phyloP scores from a whole-genome alignment of 2,113 vertebrate genomes.

The Myrmecobius fasciatus region DNA sequence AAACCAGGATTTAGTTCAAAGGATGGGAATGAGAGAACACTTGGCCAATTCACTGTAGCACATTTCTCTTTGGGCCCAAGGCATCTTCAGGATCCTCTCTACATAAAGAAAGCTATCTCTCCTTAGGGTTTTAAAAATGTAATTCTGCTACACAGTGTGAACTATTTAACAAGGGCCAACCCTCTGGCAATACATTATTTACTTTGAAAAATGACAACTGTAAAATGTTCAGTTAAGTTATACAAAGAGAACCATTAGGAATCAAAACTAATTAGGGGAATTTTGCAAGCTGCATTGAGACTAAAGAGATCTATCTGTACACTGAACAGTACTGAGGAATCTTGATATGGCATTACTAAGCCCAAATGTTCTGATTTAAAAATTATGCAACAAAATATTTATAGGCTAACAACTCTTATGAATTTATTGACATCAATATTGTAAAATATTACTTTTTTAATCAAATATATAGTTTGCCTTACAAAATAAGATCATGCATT shows the following conservation, averaged over 20 bases:
- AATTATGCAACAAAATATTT: constrained; percentile 82
- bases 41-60: neutral
- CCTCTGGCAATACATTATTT: neutral
- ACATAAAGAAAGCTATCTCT: constrained; percentile 38
- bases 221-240: constrained; percentile 35
- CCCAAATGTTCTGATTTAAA: constrained; percentile 81
- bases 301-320: constrained; percentile 75
- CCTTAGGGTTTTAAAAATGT: constrained; percentile 9
- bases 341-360: constrained; percentile 75
- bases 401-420: constrained; percentile 80
- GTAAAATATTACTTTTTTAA: constrained; percentile 87
- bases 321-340: constrained; percentile 70
- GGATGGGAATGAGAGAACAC: constrained; percentile 31
- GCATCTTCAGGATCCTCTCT: constrained; percentile 29
- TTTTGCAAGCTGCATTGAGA: constrained; percentile 83
- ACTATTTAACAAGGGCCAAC: neutral
- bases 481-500: constrained; percentile 87
- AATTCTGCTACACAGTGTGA: constrained; percentile 46
- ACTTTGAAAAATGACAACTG: constrained; percentile 27
- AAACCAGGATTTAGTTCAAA: neutral
- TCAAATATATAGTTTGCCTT: constrained; percentile 84
- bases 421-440: constrained; percentile 85
- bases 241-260: constrained; percentile 31
- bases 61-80: constrained; percentile 8
- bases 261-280: neutral